Evolutionary conservation across 2,888 invertebrate genomes (phyloP).

Genomic region (Tethea ocularis): DNA sequence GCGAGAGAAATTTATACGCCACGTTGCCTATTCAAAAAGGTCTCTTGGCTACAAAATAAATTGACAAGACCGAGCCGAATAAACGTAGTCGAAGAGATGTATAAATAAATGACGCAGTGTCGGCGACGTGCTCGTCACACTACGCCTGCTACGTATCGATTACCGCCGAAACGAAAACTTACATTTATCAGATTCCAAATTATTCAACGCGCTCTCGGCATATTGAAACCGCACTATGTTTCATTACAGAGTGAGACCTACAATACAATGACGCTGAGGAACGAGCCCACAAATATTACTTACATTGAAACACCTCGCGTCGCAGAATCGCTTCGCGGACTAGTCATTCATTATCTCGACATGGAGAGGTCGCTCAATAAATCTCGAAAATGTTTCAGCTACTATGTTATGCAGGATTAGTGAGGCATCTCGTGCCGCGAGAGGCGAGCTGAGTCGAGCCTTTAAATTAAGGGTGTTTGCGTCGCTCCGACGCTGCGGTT

Average conservation of each 20-base stretch:
- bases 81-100: conserved; percentile 48
- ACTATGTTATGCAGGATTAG: conserved; percentile 59
- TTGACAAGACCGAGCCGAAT: conserved; percentile 61
- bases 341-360: conserved; percentile 45
- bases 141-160: conserved; percentile 27
- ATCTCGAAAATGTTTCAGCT: conserved; percentile 51
- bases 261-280: conserved; percentile 22
- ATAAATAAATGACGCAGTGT: conserved; percentile 44
- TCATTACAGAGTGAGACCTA: conserved; percentile 23
- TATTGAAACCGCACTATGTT: conserved; percentile 31
- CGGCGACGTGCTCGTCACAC: conserved; percentile 34
- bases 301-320: conserved; percentile 26
- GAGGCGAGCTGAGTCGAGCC: conserved; percentile 31
- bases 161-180: conserved; percentile 32
- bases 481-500: conserved; percentile 42
- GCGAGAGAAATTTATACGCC: conserved; percentile 72
- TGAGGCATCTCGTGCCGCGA: conserved; percentile 37
- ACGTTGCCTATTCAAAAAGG: conserved; percentile 80
- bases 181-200: conserved; percentile 43
- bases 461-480: conserved; percentile 57
- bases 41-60: conserved; percentile 67
- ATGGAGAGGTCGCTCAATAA: conserved; percentile 48
- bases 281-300: conserved; percentile 19
- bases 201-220: conserved; percentile 31
- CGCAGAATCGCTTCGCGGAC: conserved; percentile 20